phyloP scores from a whole-genome alignment of 2,888 invertebrate genomes.

The Stegana nigrithorax region DNA sequence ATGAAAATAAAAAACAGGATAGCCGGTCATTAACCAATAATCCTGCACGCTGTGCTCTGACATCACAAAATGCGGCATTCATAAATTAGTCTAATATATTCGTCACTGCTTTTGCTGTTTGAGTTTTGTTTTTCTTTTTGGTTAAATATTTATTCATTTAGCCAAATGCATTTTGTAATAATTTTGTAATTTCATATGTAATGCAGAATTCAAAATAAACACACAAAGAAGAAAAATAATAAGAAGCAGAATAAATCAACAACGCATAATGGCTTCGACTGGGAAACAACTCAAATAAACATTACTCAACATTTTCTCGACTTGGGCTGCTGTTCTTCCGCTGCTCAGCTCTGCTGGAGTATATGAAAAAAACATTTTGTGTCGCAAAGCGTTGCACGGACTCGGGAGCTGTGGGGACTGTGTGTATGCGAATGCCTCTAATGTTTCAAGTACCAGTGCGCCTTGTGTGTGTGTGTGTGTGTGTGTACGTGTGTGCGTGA shows the following conservation, averaged over 20 bases:
- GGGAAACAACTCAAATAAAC: not conserved
- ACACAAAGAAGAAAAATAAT: not conserved
- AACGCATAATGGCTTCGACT: not conserved
- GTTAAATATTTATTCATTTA: too few species aligned
- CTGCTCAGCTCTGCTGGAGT: too few species aligned
- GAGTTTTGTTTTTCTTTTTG: too few species aligned
- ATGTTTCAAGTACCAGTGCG: conserved; percentile 50
- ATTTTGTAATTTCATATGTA: conserved; percentile 3
- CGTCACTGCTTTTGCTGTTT: too few species aligned
- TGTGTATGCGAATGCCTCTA: too few species aligned
- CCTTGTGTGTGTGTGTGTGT: conserved; percentile 17
- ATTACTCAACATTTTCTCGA: too few species aligned
- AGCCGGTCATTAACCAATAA: not conserved
- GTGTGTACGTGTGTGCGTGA: conserved; percentile 24
- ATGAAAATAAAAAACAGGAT: conserved; percentile 6
- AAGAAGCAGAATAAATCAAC: not conserved
- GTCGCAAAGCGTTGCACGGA: not conserved
- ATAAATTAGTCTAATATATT: not conserved
- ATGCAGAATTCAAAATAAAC: not conserved
- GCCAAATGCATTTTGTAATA: conserved; percentile 1
- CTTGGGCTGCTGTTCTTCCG: too few species aligned
- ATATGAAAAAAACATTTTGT: not conserved
- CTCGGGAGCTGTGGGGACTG: not conserved
- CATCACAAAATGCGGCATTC: not conserved
- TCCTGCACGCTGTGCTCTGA: not conserved